Percentiles rank a stretch among this genome's conserved stretches.
These are phyloP conservation scores for Polypedilum vanderplanki DNA, from an alignment of 1,140 invertebrate genomes.

Conservation along the genomic window DNA sequence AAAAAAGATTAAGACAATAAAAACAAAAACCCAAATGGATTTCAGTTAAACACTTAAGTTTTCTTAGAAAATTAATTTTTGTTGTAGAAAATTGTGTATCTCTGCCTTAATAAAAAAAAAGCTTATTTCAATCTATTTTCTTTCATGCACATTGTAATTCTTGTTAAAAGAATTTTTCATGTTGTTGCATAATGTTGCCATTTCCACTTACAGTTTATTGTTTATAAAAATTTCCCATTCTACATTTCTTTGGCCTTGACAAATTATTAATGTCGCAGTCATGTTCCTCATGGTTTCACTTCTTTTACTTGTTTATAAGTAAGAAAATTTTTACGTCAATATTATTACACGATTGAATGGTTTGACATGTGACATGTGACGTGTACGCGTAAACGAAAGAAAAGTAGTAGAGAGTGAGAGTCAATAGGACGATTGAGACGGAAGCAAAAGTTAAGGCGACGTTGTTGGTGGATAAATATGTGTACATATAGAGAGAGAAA, in stretches of 20 bases:
- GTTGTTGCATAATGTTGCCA: neutral
- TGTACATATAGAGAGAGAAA: neutral
- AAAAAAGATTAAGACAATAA: no score
- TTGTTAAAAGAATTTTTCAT: neutral
- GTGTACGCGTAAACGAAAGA: neutral
- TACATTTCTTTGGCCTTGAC: neutral
- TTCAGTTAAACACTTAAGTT: no score
- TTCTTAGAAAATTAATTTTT: no score
- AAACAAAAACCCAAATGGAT: no score
- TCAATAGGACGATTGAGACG: neutral
- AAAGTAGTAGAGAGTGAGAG: neutral
- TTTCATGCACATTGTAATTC: no score
- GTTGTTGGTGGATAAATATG: neutral
- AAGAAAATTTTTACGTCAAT: neutral
- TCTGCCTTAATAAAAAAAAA: no score
- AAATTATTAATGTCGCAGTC: constrained; percentile 6
- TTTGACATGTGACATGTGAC: neutral
- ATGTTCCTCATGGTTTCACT: neutral
- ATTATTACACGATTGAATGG: constrained; percentile 1
- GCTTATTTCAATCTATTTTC: no score
- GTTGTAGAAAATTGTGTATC: no score
- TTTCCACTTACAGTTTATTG: neutral
- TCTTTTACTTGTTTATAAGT: neutral
- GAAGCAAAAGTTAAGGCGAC: no score
- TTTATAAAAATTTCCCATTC: neutral